phyloP scores from a whole-genome alignment of 2,888 invertebrate genomes.

The Molorchus minor region DNA sequence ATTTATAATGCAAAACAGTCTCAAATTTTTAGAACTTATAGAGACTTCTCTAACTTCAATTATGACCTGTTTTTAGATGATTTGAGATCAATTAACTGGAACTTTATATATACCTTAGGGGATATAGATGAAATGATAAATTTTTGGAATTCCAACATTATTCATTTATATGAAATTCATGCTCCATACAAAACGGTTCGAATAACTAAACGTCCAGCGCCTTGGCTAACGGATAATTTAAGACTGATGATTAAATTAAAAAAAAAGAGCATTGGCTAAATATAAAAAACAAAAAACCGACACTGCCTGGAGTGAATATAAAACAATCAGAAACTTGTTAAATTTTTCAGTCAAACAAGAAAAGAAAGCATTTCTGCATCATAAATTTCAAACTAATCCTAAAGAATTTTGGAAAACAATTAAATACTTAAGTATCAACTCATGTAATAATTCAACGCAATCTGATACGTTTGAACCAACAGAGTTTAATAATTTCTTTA shows the following conservation, averaged over 20 bases:
- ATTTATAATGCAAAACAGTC: not conserved
- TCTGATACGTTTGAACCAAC: not conserved
- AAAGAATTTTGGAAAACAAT: slow-evolving; percentile 6
- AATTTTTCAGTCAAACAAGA: not conserved
- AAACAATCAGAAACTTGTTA: not conserved
- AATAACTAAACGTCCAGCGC: not conserved
- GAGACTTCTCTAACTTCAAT: slow-evolving; percentile 13
- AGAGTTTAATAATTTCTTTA: not conserved
- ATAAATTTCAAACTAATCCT: not conserved
- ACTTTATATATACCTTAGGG: not conserved
- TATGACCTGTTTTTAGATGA: slow-evolving; percentile 1
- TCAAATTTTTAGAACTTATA: not conserved
- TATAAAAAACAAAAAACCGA: not conserved
- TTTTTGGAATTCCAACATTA: slow-evolving; percentile 1
- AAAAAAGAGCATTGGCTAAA: not conserved
- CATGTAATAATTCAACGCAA: not conserved
- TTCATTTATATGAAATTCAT: not conserved
- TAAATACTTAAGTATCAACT: slow-evolving; percentile 5
- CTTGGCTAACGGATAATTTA: not conserved
- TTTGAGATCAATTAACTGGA: not conserved
- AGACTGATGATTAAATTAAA: slow-evolving; percentile 6
- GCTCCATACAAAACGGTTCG: not conserved
- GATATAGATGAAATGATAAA: slow-evolving; percentile 7
- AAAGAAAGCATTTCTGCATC: not conserved
- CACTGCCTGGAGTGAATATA: not conserved